Evolutionary conservation across 2,113 vertebrate genomes (phyloP), one percentile per base, ranked within the genome.

Genomic region (Hystrix cristata): DNA sequence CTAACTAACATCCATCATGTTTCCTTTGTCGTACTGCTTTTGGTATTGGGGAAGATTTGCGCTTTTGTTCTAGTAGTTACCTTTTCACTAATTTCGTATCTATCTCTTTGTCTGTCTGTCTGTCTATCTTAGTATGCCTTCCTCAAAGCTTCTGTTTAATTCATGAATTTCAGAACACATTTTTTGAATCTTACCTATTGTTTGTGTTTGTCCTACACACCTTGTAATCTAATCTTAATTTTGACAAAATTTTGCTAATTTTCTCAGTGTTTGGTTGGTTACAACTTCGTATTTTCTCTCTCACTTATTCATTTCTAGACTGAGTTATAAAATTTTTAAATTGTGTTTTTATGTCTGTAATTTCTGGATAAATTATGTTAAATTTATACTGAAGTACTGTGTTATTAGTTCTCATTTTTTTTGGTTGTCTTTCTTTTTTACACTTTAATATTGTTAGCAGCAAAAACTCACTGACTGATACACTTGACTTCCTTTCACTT

Each of bases 211-310:
- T 57, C 23, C 7, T 74, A 74, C 57, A 81, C 15, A 72, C 43
- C 18, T 87, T 81, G 10, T 87, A 92, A 87, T 87, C 69, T 71
- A 53, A 48, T 87, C 29, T 95, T 72, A 74, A 18, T 82, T 95
- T 92, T 92, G 18, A 91, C 18, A 38, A 53, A 91, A 64, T 64
- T 76, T 85, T 74, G 10, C 23, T 9, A 59, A 18, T 27, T 78
- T 91, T 11, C 62, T 11, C 62, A 46, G 43, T n/a, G 46, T 76
- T 90, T 38, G 38, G 23, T 64, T 91, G 60, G 53, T 14, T 79
- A 60, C 11, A 27, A 62, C 31, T 60, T 91, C 14, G 34, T 12
- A 76, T 76, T 46, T 91, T 84, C 38, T 93, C 38, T 69, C 7
- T 59, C 74, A 23, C 29, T 81, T 38, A 90, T 67, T 84, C 38